These are phyloP conservation scores for Tenthredo amoena DNA, from an alignment of 2,888 invertebrate genomes.

Conservation along the genomic window DNA sequence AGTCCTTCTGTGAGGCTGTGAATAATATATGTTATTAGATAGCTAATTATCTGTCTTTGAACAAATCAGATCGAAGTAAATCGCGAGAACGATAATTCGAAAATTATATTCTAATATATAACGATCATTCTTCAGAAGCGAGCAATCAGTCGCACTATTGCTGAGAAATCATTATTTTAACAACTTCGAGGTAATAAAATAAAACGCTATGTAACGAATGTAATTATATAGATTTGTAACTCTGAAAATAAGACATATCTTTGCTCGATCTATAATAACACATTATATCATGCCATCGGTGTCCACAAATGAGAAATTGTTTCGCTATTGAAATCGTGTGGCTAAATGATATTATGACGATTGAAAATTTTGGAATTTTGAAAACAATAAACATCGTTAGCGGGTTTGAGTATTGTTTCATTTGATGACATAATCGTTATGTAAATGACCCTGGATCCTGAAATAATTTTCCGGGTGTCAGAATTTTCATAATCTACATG, in stretches of 20 bases:
- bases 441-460: neutral
- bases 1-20: too few species aligned
- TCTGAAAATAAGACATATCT: neutral
- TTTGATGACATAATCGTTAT: neutral
- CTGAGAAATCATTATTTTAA: neutral
- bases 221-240: neutral
- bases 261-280: neutral
- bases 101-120: neutral
- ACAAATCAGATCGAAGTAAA: too few species aligned
- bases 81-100: neutral
- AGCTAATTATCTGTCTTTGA: too few species aligned
- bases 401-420: neutral
- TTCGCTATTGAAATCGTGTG: neutral
- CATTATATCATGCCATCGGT: neutral
- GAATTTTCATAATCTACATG: neutral
- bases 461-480: neutral
- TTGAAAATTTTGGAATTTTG: neutral
- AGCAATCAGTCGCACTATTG: neutral
- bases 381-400: neutral
- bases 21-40: too few species aligned
- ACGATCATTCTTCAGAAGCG: neutral
- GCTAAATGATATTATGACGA: neutral
- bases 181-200: neutral
- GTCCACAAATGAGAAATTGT: neutral
- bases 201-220: neutral